A percentile compares a stretch with the other conserved stretches of the same genome.
Conservation (phyloP, 2,113 vertebrate species). For the Nothobranchius furzeri region DNA sequence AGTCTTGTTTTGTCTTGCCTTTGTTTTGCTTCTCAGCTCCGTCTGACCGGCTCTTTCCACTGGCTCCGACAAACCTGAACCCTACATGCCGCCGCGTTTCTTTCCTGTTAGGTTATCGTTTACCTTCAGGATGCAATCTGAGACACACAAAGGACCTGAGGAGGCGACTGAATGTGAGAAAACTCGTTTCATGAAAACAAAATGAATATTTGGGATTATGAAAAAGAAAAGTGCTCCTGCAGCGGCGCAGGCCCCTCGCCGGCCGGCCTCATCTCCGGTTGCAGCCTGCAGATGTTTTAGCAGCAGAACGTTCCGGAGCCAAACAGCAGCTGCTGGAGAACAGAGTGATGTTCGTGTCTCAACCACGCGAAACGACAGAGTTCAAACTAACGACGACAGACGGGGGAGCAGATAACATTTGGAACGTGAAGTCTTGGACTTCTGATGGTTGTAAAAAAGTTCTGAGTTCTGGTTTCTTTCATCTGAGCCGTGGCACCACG, state of each 20-base stretch:
- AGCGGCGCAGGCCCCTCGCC: no score
- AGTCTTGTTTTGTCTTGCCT: no score
- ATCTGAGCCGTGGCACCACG: constrained; percentile 43
- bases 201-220: background rate
- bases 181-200: no score
- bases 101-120: background rate
- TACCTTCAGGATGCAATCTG: no score
- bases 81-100: no score
- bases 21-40: no score
- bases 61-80: no score
- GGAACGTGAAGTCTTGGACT: constrained; percentile 29
- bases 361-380: background rate
- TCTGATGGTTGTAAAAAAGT: constrained; percentile 4
- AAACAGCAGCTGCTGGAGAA: fast-evolving
- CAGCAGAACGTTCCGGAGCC: background rate
- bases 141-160: no score
- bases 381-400: background rate
- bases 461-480: constrained; percentile 41
- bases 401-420: background rate
- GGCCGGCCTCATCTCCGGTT: no score
- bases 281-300: background rate
- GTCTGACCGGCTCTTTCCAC: no score
- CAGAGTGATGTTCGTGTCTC: background rate
- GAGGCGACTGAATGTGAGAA: no score
- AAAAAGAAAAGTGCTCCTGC: background rate